These are phyloP conservation scores for Hemitrygon akajei DNA, from an alignment of 2,797 vertebrate species.

Conservation along the genomic window DNA sequence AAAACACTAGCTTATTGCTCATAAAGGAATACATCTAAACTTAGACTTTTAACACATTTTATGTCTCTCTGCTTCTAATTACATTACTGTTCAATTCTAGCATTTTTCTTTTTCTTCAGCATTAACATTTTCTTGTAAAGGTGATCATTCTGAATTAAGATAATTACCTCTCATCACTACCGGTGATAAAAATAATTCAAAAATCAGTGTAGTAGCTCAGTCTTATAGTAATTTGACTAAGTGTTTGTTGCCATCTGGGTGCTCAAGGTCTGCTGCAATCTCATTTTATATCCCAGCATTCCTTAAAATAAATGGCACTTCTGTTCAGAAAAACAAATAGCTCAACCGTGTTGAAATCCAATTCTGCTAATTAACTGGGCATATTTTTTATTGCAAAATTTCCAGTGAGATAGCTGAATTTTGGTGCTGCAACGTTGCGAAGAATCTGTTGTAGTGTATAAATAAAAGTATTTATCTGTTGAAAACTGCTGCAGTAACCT, in stretches of 20 bases:
- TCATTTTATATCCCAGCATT: slow-evolving; percentile 33
- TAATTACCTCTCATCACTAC: not conserved
- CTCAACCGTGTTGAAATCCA: slow-evolving; percentile 22
- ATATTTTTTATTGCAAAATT: slow-evolving; percentile 16
- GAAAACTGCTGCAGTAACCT: slow-evolving; percentile 28
- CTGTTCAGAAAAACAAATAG: slow-evolving; percentile 13
- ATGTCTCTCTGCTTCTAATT: not conserved
- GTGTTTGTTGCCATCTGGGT: slow-evolving; percentile 9
- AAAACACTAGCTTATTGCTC: not conserved
- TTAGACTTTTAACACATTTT: not conserved
- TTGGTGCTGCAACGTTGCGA: slow-evolving; percentile 19
- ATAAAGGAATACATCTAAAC: not conserved
- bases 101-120: too few relatives aligned
- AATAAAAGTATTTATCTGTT: slow-evolving; percentile 31
- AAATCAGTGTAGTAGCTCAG: not conserved
- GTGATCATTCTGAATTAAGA: not conserved
- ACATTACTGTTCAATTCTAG: not conserved
- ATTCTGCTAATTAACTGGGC: slow-evolving; percentile 30
- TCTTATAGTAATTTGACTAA: slow-evolving; percentile 31
- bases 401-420: slow-evolving; percentile 31
- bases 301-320: slow-evolving; percentile 21
- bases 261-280: slow-evolving; percentile 30
- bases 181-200: not conserved
- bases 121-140: not conserved
- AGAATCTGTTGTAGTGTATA: slow-evolving; percentile 23